Percentiles rank a stretch among this genome's conserved stretches.
Conservation (phyloP, 1,140 invertebrate genomes). For the Steinernema feltiae region DNA sequence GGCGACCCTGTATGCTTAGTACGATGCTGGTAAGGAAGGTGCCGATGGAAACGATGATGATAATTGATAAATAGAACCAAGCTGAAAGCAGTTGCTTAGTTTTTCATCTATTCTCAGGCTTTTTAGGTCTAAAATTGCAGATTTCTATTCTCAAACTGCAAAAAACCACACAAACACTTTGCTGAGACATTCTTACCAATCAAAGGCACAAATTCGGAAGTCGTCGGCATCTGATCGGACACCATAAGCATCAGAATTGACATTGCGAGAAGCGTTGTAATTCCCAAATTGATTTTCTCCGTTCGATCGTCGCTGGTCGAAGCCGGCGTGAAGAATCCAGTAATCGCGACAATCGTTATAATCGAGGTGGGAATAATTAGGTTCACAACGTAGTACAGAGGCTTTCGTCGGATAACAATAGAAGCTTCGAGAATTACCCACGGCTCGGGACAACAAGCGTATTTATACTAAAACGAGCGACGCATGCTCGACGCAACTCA, state of each 20-base stretch:
- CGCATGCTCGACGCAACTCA: background rate
- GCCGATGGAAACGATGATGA: conserved; percentile 56
- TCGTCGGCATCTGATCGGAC: conserved; percentile 56
- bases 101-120: too few species aligned
- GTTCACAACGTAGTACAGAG: conserved; percentile 52
- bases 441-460: conserved; percentile 55
- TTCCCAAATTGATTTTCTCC: conserved; percentile 49
- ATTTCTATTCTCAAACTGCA: background rate
- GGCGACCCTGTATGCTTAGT: conserved; percentile 51
- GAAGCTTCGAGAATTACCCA: conserved; percentile 55
- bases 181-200: conserved; percentile 32
- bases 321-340: conserved; percentile 56
- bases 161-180: background rate
- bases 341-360: conserved; percentile 56
- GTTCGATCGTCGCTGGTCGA: conserved; percentile 55
- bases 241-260: conserved; percentile 56
- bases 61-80: conserved; percentile 54
- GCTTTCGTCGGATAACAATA: conserved; percentile 49
- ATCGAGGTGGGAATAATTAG: conserved; percentile 53
- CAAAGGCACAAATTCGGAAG: conserved; percentile 54
- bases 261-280: conserved; percentile 52
- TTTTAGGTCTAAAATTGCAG: too few species aligned
- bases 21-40: conserved; percentile 55
- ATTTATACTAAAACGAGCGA: conserved; percentile 54
- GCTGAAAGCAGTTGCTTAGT: conserved; percentile 34